A percentile compares a stretch with the other conserved stretches of the same genome.
phyloP scores from a whole-genome alignment of 2,113 vertebrate genomes.

The Morone chrysops region DNA sequence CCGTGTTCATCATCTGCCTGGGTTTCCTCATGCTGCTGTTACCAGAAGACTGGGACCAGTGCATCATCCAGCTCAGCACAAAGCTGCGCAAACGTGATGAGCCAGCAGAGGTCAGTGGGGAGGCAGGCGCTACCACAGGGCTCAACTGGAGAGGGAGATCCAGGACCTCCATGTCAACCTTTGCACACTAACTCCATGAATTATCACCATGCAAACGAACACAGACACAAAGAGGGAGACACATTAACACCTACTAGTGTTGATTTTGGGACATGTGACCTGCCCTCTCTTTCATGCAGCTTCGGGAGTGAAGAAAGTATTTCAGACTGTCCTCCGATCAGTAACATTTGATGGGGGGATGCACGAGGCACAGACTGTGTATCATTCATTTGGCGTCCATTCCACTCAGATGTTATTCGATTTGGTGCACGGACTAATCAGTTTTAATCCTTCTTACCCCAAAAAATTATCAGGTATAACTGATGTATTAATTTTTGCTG shows the following conservation, averaged over 20 bases:
- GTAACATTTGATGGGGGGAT: constrained; percentile 23
- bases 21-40: constrained; percentile 96
- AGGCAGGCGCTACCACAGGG: constrained; percentile 81
- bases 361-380: constrained; percentile 31
- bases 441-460: constrained; percentile 27
- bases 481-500: constrained; percentile 41
- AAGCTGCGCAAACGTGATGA: constrained; percentile 94
- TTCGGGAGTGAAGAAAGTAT: background rate
- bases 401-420: constrained; percentile 45
- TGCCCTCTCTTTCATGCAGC: constrained; percentile 31
- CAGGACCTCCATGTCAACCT: constrained; percentile 91
- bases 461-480: constrained; percentile 55
- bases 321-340: constrained; percentile 32
- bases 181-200: constrained; percentile 86
- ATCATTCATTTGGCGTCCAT: constrained; percentile 39
- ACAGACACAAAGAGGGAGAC: constrained; percentile 10
- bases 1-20: constrained; percentile 94
- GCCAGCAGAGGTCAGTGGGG: constrained; percentile 82
- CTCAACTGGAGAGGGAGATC: constrained; percentile 88
- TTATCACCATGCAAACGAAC: constrained; percentile 17
- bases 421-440: constrained; percentile 63
- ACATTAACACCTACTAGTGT: background rate
- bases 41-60: constrained; percentile 96
- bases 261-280: constrained; percentile 29
- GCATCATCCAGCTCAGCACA: constrained; percentile 90